Conservation (phyloP, 2,797 vertebrate genomes). For the Numenius phaeopus region DNA sequence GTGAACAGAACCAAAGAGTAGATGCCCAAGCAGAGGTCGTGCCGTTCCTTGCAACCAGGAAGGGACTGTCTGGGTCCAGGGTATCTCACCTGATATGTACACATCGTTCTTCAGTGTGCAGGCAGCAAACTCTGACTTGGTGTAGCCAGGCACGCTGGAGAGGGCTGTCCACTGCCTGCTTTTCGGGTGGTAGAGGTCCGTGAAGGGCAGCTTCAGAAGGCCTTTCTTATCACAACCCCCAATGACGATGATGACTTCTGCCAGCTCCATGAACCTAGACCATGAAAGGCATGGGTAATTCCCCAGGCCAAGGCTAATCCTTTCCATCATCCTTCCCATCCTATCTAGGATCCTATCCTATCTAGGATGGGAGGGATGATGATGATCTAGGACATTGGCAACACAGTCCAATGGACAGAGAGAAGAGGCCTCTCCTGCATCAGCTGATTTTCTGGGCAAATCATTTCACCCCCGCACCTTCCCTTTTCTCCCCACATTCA, state of each 20-base stretch:
- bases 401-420: background rate
- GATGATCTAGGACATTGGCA: background rate
- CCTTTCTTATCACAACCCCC: conserved; percentile 84
- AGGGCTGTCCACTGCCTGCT: conserved; percentile 80
- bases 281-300: background rate
- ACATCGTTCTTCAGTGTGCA: conserved; percentile 85
- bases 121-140: conserved; percentile 83
- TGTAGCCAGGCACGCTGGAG: conserved; percentile 80
- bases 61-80: too few species aligned
- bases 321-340: background rate
- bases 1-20: background rate
- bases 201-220: conserved; percentile 79
- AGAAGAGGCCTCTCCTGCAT: background rate
- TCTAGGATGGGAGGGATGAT: too few species aligned
- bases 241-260: conserved; percentile 83
- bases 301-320: too few species aligned
- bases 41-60: background rate
- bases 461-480: background rate
- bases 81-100: conserved; percentile 83
- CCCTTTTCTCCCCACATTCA: background rate
- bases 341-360: background rate
- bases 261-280: conserved; percentile 80
- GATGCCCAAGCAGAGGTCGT: background rate
- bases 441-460: background rate
- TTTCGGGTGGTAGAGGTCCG: conserved; percentile 77